Conservation (phyloP, 2,888 invertebrate genomes). For the Thereva nobilitata region DNA sequence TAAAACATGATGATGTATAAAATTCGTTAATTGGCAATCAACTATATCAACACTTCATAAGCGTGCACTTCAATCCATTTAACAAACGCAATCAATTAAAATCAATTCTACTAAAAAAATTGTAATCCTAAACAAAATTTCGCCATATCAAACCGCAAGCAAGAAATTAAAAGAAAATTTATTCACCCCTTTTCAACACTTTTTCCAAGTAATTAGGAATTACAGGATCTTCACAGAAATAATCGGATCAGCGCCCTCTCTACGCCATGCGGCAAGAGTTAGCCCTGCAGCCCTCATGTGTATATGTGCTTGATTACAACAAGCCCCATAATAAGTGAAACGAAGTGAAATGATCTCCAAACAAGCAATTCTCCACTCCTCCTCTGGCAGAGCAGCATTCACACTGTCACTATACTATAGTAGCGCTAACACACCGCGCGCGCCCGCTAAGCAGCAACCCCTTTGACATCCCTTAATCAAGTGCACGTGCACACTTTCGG, state of each 20-base stretch:
- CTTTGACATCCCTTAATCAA: neutral
- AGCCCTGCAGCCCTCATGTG: conserved; percentile 3
- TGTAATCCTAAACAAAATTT: too few relatives aligned
- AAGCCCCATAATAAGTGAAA: conserved; percentile 29
- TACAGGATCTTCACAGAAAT: neutral
- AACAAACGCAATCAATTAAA: too few relatives aligned
- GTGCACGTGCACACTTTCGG: conserved; percentile 23
- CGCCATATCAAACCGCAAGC: too few relatives aligned
- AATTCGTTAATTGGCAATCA: too few relatives aligned
- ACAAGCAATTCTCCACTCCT: conserved; percentile 33
- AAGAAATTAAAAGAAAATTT: too few relatives aligned
- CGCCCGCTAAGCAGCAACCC: neutral
- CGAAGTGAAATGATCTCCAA: conserved; percentile 41
- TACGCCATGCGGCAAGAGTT: neutral
- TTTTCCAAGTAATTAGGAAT: conserved; percentile 21
- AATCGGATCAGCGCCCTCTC: conserved; percentile 27
- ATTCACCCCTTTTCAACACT: conserved; percentile 1
- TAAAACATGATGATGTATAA: too few relatives aligned
- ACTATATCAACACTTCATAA: too few relatives aligned
- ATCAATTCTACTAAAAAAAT: too few relatives aligned
- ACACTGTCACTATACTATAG: conserved; percentile 17
- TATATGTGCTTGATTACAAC: conserved; percentile 3
- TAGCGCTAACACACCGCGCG: neutral
- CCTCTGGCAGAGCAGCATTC: conserved; percentile 12
- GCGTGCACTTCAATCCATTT: too few relatives aligned